Conservation (phyloP, 1,140 invertebrate species). For the Drosophila aff. region DNA sequence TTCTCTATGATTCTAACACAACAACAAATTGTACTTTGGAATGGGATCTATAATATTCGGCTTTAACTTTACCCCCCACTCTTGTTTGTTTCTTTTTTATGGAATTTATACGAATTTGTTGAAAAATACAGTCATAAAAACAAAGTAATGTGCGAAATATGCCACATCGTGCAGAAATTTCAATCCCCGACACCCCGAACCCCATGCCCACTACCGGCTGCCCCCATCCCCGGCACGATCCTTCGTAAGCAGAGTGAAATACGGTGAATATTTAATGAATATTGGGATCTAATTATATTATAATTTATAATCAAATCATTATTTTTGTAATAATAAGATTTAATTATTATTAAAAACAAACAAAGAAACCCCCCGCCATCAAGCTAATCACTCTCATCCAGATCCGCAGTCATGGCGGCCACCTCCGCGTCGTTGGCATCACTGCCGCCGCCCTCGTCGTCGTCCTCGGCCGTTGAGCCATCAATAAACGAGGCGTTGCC, state of each 20-base stretch:
- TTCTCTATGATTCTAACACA: constrained; percentile 56
- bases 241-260: constrained; percentile 39
- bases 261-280: constrained; percentile 72
- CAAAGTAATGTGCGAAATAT: constrained; percentile 40
- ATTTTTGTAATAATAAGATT: constrained; percentile 82
- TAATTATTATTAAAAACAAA: constrained; percentile 77
- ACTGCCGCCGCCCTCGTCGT: constrained; percentile 36
- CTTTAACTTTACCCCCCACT: constrained; percentile 41
- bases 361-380: constrained; percentile 36
- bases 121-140: constrained; percentile 66
- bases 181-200: neutral
- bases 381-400: constrained; percentile 74
- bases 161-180: constrained; percentile 43
- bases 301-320: constrained; percentile 82
- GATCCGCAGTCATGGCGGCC: constrained; percentile 62
- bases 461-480: constrained; percentile 34
- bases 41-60: constrained; percentile 61
- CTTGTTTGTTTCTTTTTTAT: constrained; percentile 73
- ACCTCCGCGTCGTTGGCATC: constrained; percentile 73
- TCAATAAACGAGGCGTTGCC: constrained; percentile 71
- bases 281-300: constrained; percentile 81
- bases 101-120: constrained; percentile 80
- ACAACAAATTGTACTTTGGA: constrained; percentile 64
- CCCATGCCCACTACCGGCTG: neutral
- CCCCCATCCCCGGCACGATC: constrained; percentile 1